Evolutionary conservation across 2,888 invertebrate genomes (phyloP).

Genomic region (Yponomeuta plumbellus): DNA sequence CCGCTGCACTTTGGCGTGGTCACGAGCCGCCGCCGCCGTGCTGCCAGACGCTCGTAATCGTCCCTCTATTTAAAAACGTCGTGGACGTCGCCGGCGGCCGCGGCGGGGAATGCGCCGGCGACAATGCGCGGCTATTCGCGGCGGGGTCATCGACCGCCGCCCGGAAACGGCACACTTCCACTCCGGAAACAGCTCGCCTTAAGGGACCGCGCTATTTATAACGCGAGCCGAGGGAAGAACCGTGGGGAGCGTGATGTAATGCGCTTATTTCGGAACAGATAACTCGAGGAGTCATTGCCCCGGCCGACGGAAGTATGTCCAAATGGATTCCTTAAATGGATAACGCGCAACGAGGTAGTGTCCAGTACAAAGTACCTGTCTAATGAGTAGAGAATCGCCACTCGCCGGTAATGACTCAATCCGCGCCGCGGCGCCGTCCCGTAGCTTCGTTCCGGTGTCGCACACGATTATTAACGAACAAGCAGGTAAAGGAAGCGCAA

Average conservation of each 20-base stretch:
- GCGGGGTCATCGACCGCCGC: slow-evolving; percentile 69
- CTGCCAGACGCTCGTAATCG: slow-evolving; percentile 41
- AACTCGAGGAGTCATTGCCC: slow-evolving; percentile 4
- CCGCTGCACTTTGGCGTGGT: slow-evolving; percentile 74
- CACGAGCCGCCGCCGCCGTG: slow-evolving; percentile 30
- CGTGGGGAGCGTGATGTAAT: slow-evolving; percentile 54
- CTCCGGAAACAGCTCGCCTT: slow-evolving; percentile 72
- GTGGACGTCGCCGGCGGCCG: slow-evolving; percentile 53
- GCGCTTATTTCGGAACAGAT: slow-evolving; percentile 41
- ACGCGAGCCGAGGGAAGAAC: slow-evolving; percentile 24
- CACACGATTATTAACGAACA: slow-evolving; percentile 52
- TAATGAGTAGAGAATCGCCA: slow-evolving; percentile 7
- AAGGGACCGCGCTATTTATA: slow-evolving; percentile 73
- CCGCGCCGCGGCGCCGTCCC: slow-evolving; percentile 22
- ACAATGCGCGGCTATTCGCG: slow-evolving; percentile 24
- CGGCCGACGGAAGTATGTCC: slow-evolving; percentile 9
- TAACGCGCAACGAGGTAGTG: not conserved
- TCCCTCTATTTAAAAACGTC: slow-evolving; percentile 73
- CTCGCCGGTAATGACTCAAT: slow-evolving; percentile 35
- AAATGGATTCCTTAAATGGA: slow-evolving; percentile 4
- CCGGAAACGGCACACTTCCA: slow-evolving; percentile 75
- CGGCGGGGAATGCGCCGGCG: slow-evolving; percentile 52
- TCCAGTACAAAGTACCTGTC: too few species aligned
- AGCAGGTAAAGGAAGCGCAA: slow-evolving; percentile 52
- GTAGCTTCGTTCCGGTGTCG: slow-evolving; percentile 25